These are phyloP conservation scores for Chanos chanos DNA, from an alignment of 2,797 vertebrate species.

Conservation along the genomic window DNA sequence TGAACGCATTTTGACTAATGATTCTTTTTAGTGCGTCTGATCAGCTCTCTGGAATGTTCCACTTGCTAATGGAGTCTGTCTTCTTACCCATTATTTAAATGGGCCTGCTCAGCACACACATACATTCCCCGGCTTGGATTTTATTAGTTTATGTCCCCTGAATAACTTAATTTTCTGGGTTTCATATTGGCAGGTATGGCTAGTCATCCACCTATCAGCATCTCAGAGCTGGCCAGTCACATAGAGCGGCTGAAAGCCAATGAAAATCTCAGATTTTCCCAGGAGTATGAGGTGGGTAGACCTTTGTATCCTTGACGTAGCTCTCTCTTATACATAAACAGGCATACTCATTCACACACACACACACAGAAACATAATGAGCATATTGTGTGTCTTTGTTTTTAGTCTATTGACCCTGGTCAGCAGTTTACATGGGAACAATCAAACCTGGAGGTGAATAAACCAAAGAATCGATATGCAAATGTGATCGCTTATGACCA, in stretches of 20 bases:
- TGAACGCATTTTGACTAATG: too few species aligned
- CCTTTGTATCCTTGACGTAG: neutral
- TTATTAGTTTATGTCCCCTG: neutral
- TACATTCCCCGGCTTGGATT: slow-evolving; percentile 9
- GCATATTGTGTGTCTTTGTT: neutral
- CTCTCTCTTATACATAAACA: neutral
- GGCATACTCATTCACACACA: neutral
- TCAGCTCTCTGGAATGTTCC: too few species aligned
- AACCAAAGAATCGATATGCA: slow-evolving; percentile 98
- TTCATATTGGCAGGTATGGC: slow-evolving; percentile 86
- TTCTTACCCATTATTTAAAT: slow-evolving; percentile 46
- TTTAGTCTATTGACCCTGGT: slow-evolving; percentile 91
- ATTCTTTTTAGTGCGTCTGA: too few species aligned
- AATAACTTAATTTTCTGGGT: slow-evolving; percentile 1
- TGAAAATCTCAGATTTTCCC: slow-evolving; percentile 98
- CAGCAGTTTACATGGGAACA: slow-evolving; percentile 99
- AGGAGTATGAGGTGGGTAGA: slow-evolving; percentile 93
- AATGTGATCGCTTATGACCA: slow-evolving; percentile 81
- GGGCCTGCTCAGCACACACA: slow-evolving; percentile 2
- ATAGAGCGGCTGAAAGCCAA: slow-evolving; percentile 97
- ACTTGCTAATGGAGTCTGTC: too few species aligned
- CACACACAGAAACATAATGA: neutral
- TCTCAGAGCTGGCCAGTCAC: slow-evolving; percentile 92
- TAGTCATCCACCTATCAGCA: slow-evolving; percentile 91
- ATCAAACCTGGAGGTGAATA: slow-evolving; percentile 98